These are phyloP conservation scores for Amphiduros pacificus DNA, from an alignment of 2,888 invertebrate species.

Conservation along the genomic window DNA sequence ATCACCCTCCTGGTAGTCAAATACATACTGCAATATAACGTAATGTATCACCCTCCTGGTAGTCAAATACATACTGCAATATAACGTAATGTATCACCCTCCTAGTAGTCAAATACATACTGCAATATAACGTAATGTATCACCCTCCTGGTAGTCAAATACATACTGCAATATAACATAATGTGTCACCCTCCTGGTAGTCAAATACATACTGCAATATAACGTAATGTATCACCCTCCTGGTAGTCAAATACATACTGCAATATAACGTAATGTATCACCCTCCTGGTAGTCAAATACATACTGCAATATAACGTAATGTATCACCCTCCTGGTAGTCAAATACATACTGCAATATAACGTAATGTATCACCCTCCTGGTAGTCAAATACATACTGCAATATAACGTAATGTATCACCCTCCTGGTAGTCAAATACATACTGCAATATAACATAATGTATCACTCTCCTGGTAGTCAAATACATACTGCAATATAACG, in stretches of 20 bases:
- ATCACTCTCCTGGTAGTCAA: too few species aligned
- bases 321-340: slow-evolving; percentile 59
- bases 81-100: not conserved
- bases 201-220: too few species aligned
- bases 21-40: slow-evolving; percentile 64
- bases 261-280: slow-evolving; percentile 4
- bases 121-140: slow-evolving; percentile 63
- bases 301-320: slow-evolving; percentile 64
- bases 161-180: slow-evolving; percentile 50
- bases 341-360: slow-evolving; percentile 58
- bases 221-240: slow-evolving; percentile 60
- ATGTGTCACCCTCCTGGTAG: too few species aligned
- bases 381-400: too few species aligned
- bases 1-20: too few species aligned
- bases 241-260: slow-evolving; percentile 62
- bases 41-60: slow-evolving; percentile 58
- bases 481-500: slow-evolving; percentile 64
- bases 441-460: slow-evolving; percentile 40
- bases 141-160: slow-evolving; percentile 60
- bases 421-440: slow-evolving; percentile 60
- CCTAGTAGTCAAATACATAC: too few species aligned
- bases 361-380: not conserved
- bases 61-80: slow-evolving; percentile 61
- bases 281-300: too few species aligned
- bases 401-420: slow-evolving; percentile 63